These are phyloP conservation scores for Tokudaia tokunoshimensis DNA, from an alignment of 2,797 vertebrate species.

Conservation along the genomic window DNA sequence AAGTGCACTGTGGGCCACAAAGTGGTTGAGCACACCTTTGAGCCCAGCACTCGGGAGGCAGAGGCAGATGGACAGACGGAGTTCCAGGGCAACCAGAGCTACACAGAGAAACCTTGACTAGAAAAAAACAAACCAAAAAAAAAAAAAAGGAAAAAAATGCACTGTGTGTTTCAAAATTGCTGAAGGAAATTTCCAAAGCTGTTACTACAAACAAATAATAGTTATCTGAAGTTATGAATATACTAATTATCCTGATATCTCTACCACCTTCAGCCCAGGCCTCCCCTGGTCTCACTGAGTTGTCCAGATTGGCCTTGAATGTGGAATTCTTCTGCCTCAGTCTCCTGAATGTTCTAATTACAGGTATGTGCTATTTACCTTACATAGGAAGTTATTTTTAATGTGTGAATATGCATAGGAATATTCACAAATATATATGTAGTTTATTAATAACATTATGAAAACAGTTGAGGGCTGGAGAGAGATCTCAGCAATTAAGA, in stretches of 20 bases:
- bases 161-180: not conserved
- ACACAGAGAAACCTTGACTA: not conserved
- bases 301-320: not conserved
- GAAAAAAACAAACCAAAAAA: not conserved
- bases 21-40: not conserved
- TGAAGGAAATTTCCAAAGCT: not conserved
- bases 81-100: not conserved
- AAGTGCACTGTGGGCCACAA: not conserved
- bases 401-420: not conserved
- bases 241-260: not conserved
- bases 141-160: rapidly evolving
- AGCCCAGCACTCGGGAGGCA: not conserved
- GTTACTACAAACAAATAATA: not conserved
- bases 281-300: not conserved
- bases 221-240: not conserved
- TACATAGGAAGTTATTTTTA: not conserved
- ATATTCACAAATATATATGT: no score
- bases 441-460: not conserved
- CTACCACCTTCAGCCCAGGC: not conserved
- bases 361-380: not conserved
- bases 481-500: not conserved
- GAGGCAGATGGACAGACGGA: not conserved
- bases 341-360: not conserved
- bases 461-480: not conserved
- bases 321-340: not conserved